Evolutionary conservation across 2,113 vertebrate species (phyloP).

Genomic region (Aegithalos caudatus): DNA sequence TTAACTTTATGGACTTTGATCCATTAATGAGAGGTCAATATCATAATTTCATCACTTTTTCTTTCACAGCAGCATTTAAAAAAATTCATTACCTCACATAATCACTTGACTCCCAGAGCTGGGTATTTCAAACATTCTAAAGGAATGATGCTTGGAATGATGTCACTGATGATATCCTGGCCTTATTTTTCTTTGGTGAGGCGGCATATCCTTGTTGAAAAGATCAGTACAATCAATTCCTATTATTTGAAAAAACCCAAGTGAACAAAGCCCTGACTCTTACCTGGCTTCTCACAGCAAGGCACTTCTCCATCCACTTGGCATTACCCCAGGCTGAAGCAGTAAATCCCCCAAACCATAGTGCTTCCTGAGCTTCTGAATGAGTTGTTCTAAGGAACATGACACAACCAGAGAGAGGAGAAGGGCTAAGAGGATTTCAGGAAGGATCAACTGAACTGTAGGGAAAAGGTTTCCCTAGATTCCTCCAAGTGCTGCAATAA

Average conservation of each 20-base stretch:
- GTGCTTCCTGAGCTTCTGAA: not conserved
- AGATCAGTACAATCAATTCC: not conserved
- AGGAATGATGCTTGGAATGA: not conserved
- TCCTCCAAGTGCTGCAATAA: not conserved
- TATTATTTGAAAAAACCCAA: not conserved
- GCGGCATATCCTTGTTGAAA: not conserved
- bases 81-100: not conserved
- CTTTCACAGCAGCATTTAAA: not conserved
- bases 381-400: not conserved
- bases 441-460: not conserved
- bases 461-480: not conserved
- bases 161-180: not conserved
- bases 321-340: not conserved
- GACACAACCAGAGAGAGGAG: not conserved
- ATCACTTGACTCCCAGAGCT: not conserved
- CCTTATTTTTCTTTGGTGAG: not conserved
- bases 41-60: not conserved
- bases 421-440: not conserved
- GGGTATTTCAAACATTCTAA: not conserved
- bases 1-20: not conserved
- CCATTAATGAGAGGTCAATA: not conserved
- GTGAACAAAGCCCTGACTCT: not conserved
- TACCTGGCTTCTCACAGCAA: not conserved
- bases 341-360: not conserved
- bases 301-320: not conserved